Percentiles rank a stretch among this genome's conserved stretches.
Conservation (phyloP, 92 coral and sea anemone species). For the Zoanthus solanderi region DNA sequence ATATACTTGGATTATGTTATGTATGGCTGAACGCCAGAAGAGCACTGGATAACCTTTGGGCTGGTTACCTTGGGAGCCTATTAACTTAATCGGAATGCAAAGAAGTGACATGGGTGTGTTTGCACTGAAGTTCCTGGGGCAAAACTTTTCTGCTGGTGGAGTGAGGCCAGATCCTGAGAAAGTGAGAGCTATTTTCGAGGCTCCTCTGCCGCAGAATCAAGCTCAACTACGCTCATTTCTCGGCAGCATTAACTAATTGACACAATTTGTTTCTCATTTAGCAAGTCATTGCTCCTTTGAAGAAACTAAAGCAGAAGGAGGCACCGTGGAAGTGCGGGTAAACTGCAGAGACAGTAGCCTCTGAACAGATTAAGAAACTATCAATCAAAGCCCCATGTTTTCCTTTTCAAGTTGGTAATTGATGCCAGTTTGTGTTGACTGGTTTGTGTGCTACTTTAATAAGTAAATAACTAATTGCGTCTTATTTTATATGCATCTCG, state of each 20-base stretch:
- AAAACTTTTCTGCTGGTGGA: slow-evolving; percentile 22
- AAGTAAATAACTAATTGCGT: slow-evolving; percentile 16
- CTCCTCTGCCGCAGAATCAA: neutral
- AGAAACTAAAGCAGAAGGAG: no score
- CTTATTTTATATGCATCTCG: slow-evolving; percentile 53
- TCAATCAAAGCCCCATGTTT: slow-evolving; percentile 50
- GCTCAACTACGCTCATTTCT: no score
- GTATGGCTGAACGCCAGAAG: slow-evolving; percentile 19
- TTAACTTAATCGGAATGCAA: slow-evolving; percentile 20
- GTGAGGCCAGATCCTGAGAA: slow-evolving; percentile 33
- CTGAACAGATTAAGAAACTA: slow-evolving; percentile 36
- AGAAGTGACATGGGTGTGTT: slow-evolving; percentile 33
- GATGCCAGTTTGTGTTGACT: slow-evolving; percentile 49
- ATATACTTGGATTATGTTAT: slow-evolving; percentile 6
- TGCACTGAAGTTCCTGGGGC: slow-evolving; percentile 36
- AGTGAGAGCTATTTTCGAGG: slow-evolving; percentile 3
- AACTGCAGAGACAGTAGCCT: slow-evolving; percentile 33
- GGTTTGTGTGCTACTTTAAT: slow-evolving; percentile 34
- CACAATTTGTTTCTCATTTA: slow-evolving; percentile 12
- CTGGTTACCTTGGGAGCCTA: slow-evolving; percentile 9
- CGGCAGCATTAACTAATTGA: slow-evolving; percentile 15
- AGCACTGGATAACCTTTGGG: slow-evolving; percentile 18
- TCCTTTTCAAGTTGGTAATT: slow-evolving; percentile 47
- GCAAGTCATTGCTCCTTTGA: slow-evolving; percentile 34
- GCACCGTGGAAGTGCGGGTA: slow-evolving; percentile 31